A percentile compares a stretch with the other conserved stretches of the same genome.
Evolutionary conservation across 92 coral and sea anemone genomes (phyloP).

Genomic region (Micromussa lordhowensis): DNA sequence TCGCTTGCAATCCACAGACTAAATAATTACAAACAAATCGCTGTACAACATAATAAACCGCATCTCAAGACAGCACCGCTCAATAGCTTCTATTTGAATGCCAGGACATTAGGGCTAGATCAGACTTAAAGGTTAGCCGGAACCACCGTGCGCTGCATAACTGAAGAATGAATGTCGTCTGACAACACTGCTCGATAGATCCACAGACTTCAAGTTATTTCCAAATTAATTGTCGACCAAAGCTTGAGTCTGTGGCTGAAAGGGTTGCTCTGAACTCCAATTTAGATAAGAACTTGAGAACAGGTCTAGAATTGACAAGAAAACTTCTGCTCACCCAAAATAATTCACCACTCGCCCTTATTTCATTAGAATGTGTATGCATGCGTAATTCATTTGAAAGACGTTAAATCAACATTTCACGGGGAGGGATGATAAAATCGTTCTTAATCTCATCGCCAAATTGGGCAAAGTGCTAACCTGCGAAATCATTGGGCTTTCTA

Average conservation of each 20-base stretch:
- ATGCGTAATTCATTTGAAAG: neutral
- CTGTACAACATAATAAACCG: neutral
- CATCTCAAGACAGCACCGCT: neutral
- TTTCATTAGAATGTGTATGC: neutral
- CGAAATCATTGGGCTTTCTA: neutral
- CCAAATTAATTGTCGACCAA: too few species aligned
- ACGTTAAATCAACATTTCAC: neutral
- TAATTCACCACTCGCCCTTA: too few species aligned
- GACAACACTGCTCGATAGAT: neutral
- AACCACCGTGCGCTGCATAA: neutral
- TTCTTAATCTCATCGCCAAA: neutral
- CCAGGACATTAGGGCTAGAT: neutral
- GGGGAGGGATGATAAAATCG: neutral
- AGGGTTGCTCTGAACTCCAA: too few species aligned
- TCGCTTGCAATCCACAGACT: too few species aligned
- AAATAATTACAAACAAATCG: too few species aligned
- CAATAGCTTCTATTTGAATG: neutral
- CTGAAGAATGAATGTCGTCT: too few species aligned
- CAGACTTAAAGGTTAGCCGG: neutral
- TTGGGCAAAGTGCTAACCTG: neutral
- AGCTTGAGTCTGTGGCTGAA: too few species aligned
- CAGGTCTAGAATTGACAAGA: too few species aligned
- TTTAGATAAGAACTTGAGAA: too few species aligned
- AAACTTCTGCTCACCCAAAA: too few species aligned
- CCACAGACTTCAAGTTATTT: neutral